Evolutionary conservation across 2,888 invertebrate genomes (phyloP), one percentile per base, ranked within the genome.

Genomic region (Mongoloraphidia duomilia): DNA sequence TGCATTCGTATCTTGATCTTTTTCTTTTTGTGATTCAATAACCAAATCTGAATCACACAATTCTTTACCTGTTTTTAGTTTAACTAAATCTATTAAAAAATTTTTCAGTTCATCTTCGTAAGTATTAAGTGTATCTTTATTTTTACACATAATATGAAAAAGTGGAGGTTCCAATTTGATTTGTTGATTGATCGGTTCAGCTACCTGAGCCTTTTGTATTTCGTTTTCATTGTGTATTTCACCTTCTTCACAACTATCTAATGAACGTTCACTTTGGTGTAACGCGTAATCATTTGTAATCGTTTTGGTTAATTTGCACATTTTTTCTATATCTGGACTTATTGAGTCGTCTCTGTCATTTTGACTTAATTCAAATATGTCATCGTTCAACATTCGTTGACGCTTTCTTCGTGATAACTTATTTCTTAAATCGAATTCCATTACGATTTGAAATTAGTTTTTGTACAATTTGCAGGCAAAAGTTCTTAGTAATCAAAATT

Each of bases 341-440:
- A 63, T 9, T 62, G 61, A 45, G 49, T 49, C 71, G 9, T 65
- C 69, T 52, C 70, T 61, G 59, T 73, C 73, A 52, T 71, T 72
- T 57, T 70, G 70, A 55, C 72, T 70, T 55, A 73, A 65, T 65
- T 73, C 73, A 61, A 68, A 73, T 60, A 73, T 72, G 9, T 72
- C 72, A 64, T 72, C 67, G 51, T 68, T 69, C 34, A 72, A 67
- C 41, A 59, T 66, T 35, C 65, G 61, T 60, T 69, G 72, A 55
- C 72, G 65, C 63, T 71, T 72, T 13, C 48, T 17, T 9, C 12
- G 33, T 3, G 26, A 26, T 26, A 26, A 44, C 34, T 43, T 36
- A 17, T 35, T 37, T 44, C 43, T 48, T 48, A 39, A 34, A 2
- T 33, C 48, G 35, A 33, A 34, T 37, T 17, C 10, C 34, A 44